A percentile compares a stretch with the other conserved stretches of the same genome.
Conservation (phyloP, 2,888 invertebrate species). For the Archips xylosteana region DNA sequence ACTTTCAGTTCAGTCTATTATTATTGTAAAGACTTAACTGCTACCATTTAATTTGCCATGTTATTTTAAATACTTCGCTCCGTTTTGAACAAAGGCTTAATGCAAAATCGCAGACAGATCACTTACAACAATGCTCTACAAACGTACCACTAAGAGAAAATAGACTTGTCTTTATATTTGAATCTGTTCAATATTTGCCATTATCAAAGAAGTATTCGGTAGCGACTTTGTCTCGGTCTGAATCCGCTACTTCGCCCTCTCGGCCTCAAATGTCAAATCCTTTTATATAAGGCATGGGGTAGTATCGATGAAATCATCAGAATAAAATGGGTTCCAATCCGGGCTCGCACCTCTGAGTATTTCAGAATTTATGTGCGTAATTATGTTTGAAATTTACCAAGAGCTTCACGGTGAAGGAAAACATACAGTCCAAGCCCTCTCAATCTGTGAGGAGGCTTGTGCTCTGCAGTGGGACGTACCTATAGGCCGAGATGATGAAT, state of each 20-base stretch:
- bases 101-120: constrained; percentile 34
- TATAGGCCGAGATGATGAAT: too few species aligned
- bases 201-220: constrained; percentile 68
- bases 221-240: constrained; percentile 75
- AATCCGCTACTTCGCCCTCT: constrained; percentile 78
- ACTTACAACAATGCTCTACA: constrained; percentile 31
- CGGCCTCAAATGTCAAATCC: constrained; percentile 81
- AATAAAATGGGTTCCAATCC: too few species aligned
- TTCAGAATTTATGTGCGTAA: too few species aligned
- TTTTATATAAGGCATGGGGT: constrained; percentile 71
- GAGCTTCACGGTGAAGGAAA: too few species aligned
- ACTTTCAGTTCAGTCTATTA: too few species aligned
- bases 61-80: not conserved
- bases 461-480: too few species aligned
- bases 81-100: constrained; percentile 12
- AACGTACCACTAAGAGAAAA: constrained; percentile 26
- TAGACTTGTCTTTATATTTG: constrained; percentile 56
- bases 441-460: too few species aligned
- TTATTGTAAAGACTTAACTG: not conserved
- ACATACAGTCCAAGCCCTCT: too few species aligned
- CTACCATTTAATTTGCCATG: not conserved
- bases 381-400: too few species aligned
- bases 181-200: constrained; percentile 72
- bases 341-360: too few species aligned
- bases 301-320: constrained; percentile 47